Evolutionary conservation across 2,888 invertebrate genomes (phyloP), one percentile per base, ranked within the genome.

Genomic region (Clivina fossor): DNA sequence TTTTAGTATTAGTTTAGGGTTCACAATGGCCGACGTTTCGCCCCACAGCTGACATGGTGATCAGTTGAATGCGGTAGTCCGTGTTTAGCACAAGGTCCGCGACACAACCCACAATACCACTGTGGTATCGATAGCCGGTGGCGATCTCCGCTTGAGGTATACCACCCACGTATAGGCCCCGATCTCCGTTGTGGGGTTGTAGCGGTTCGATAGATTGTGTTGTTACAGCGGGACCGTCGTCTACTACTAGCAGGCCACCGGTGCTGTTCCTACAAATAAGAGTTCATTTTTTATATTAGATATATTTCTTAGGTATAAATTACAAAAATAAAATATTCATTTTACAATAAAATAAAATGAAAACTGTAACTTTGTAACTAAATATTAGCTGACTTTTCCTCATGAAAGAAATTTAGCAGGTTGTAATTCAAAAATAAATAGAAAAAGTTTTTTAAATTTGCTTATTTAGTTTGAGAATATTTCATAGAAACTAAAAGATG

Each of bases 161-260:
- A 22, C 73, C 74, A 16, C 95, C 95, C 66, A 95, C 85, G 75
- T 88, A 95, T 46, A 95, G 83, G 62, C 93, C 90, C 59, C 90
- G 90, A 67, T 90, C 90, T 67, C 93, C 87, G 8, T 90, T 89
- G 71, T 93, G 91, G 40, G 93, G 78, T 71, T 90, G 89, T 63
- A 87, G 85, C 60, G 92, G 80, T 68, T 94, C 94, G 0, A 92
- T 92, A 8, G 93, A 88, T 63, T 87, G 84, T 43, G 86, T 85
- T 1, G 89, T 87, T 19, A 87, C 80, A 3, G 89, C 85, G 47
- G 88, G 87, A 48, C 89, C 83, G 38, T 90, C 90, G 74, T 96
- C 95, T n/a, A 96, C 89, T 65, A 90, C 86, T 48, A 96, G 74
- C 19, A 88, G 86, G 5, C 93, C 93, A 62, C 90, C 87, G 74